Conservation (phyloP, 2,113 vertebrate genomes). For the Eretmochelys imbricata region DNA sequence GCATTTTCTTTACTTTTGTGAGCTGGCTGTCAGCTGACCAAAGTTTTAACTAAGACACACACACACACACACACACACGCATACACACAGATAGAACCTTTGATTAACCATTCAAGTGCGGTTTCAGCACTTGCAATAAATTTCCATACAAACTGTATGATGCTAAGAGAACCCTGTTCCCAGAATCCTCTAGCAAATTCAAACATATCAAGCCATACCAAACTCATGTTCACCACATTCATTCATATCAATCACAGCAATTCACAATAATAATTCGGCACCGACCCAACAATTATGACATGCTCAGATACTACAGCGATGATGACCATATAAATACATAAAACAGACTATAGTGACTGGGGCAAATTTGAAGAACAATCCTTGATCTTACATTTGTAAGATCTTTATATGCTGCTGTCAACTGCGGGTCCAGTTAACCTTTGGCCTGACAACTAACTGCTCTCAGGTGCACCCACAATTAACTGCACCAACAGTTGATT, state of each 20-base stretch:
- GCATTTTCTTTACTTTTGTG: too few species aligned
- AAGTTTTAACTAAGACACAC: too few species aligned
- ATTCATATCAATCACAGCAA: too few species aligned
- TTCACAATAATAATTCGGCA: background rate
- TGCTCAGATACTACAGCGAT: background rate
- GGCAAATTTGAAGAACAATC: background rate
- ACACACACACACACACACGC: too few species aligned
- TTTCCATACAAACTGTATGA: too few species aligned
- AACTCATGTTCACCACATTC: too few species aligned
- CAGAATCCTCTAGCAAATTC: too few species aligned
- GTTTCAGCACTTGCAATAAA: too few species aligned
- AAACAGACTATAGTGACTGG: accelerated
- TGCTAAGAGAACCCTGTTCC: background rate
- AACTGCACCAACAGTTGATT: background rate
- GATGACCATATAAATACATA: background rate
- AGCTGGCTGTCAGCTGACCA: too few species aligned
- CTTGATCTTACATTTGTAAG: background rate
- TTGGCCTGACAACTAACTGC: background rate
- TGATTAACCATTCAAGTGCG: too few species aligned
- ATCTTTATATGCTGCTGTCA: background rate
- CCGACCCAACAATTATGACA: background rate
- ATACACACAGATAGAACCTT: too few species aligned
- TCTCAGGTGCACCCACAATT: background rate
- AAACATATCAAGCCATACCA: too few species aligned
- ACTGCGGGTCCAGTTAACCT: accelerated